Evolutionary conservation across 2,797 vertebrate species (phyloP), one percentile per base, ranked within the genome.

Genomic region (Cyprinodon diabolis): DNA sequence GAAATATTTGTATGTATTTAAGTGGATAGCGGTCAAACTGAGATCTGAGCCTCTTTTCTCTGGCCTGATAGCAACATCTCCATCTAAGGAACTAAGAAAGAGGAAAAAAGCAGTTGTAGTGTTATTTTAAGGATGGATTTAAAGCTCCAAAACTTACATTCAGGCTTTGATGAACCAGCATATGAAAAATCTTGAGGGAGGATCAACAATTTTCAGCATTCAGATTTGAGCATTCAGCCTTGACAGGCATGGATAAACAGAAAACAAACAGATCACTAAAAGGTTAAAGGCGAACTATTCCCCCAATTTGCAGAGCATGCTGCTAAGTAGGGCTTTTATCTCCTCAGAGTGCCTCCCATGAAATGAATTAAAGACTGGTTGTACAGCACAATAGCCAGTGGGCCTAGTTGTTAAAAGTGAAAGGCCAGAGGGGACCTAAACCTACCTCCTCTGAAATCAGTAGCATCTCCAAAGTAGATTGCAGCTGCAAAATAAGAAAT

Each of bases 171-270:
- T 45, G 2, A 51, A 35, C 13, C 17, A 30, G 71, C 25, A 45
- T 68, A 21, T 58, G 62, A 25, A 80, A 74, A 71, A 21, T 76
- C 78, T 67, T 6, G 52, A 68, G 69, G 56, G 40, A 56, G 67
- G 65, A 54, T 9, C 1, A 23, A 13, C 54, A 48, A 17, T 71
- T 77, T 68, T 30, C 48, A 60, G 73, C 21, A 45, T 8, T 49
- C 54, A 40, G 51, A 49, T 15, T 13, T 72, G 79, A 76, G 83
- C 86, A 74, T 83, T 81, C 74, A 80, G 72, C 76, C 76, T 81
- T 90, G 85, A 91, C 89, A 91, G 77, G 81, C 91, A 81, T 91
- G 87, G 78, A 91, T 78, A 93, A 94, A 83, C 78, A 79, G 73
- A 92, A 91, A 76, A 90, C 86, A 91, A 91, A 93, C 88, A 85